phyloP scores from a whole-genome alignment of 1,140 invertebrate species.

The Hypothenemus hampei region DNA sequence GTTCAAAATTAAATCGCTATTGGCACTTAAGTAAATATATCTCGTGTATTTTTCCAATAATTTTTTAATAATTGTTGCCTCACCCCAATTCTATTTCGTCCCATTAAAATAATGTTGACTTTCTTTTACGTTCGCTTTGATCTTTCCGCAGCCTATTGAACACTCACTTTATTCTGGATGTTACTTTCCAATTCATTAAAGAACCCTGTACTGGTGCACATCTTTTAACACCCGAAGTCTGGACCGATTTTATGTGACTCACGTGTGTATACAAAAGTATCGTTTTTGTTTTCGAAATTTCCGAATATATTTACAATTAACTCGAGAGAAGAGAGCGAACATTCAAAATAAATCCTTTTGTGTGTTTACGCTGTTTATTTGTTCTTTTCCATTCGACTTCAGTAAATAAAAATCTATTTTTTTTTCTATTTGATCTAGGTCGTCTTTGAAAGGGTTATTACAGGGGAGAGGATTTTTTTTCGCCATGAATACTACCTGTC shows the following conservation, averaged over 20 bases:
- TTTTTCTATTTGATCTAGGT: too few relatives aligned
- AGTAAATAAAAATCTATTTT: too few relatives aligned
- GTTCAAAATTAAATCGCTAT: neutral
- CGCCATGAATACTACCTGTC: too few relatives aligned
- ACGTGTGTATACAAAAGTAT: neutral
- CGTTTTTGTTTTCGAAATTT: neutral
- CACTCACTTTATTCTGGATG: neutral
- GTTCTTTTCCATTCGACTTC: too few relatives aligned
- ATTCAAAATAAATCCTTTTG: neutral
- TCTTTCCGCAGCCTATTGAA: constrained; percentile 2
- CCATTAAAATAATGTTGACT: constrained; percentile 23
- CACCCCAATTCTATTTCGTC: neutral
- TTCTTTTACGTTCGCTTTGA: neutral
- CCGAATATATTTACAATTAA: neutral
- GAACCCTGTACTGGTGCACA: neutral
- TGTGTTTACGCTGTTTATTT: neutral
- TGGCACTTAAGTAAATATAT: neutral
- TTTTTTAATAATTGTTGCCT: neutral
- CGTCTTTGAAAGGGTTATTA: too few relatives aligned
- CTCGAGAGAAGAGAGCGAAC: neutral
- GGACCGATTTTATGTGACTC: neutral
- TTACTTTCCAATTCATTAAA: constrained; percentile 25
- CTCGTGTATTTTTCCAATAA: neutral
- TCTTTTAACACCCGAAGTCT: neutral
- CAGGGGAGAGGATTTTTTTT: too few relatives aligned